A percentile compares a stretch with the other conserved stretches of the same genome.
These are phyloP conservation scores for Andrena bicolor DNA, from an alignment of 2,888 invertebrate species.

Conservation along the genomic window DNA sequence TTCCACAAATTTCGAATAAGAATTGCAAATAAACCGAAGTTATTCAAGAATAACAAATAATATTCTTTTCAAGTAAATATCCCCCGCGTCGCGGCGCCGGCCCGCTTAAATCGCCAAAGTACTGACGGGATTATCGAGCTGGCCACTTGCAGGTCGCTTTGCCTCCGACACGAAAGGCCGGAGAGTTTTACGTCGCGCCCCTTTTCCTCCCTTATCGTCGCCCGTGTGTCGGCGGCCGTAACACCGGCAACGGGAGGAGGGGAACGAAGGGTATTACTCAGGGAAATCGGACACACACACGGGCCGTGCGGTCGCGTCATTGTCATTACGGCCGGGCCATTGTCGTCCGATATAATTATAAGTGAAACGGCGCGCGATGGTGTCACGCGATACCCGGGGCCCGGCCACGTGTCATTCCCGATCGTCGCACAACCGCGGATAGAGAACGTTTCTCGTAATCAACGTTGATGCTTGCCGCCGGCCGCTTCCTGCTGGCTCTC, in stretches of 20 bases:
- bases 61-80: too few relatives aligned
- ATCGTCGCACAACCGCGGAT: conserved; percentile 62
- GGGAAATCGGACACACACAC: conserved; percentile 43
- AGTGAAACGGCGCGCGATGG: conserved; percentile 51
- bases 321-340: conserved; percentile 51
- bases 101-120: neutral
- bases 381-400: conserved; percentile 58
- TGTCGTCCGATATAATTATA: conserved; percentile 62
- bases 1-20: too few relatives aligned
- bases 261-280: neutral
- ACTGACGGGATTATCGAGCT: neutral
- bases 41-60: too few relatives aligned
- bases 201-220: neutral
- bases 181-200: conserved; percentile 7
- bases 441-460: conserved; percentile 62
- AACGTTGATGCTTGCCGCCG: conserved; percentile 23
- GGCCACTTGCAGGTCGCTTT: conserved; percentile 15
- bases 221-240: neutral
- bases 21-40: too few relatives aligned
- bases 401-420: conserved; percentile 59
- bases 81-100: too few relatives aligned
- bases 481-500: conserved; percentile 48
- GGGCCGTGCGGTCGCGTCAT: conserved; percentile 29
- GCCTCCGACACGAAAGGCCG: neutral
- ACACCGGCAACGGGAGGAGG: neutral